A percentile compares a stretch with the other conserved stretches of the same genome.
Conservation (phyloP, 2,888 invertebrate species). For the Bugulina stolonifera region DNA sequence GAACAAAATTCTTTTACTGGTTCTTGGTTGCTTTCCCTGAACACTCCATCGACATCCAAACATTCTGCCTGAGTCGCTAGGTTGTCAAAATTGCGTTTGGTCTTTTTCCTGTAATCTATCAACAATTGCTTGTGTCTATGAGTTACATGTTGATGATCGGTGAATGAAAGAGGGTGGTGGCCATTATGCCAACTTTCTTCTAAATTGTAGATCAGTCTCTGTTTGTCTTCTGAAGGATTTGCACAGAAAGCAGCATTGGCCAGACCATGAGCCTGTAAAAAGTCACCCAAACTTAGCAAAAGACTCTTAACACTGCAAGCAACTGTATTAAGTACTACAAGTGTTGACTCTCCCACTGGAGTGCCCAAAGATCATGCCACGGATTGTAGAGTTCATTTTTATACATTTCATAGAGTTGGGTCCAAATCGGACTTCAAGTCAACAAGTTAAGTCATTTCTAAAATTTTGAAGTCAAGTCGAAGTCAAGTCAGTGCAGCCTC, state of each 20-base stretch:
- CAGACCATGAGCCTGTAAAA: not conserved
- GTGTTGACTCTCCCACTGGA: no score
- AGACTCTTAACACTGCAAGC: no score
- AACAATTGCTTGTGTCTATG: not conserved
- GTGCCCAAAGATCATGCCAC: no score
- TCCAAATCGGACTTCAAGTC: no score
- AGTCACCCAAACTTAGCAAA: no score
- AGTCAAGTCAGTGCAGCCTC: no score
- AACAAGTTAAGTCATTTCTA: no score
- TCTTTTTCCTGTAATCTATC: not conserved
- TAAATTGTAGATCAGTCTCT: not conserved
- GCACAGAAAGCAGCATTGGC: not conserved
- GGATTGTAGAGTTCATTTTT: no score
- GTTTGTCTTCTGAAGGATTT: not conserved
- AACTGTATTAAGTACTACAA: no score
- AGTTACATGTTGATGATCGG: not conserved
- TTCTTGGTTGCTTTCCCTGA: not conserved
- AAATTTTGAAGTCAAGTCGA: no score
- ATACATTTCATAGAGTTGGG: no score
- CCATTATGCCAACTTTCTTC: not conserved
- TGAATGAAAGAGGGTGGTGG: not conserved
- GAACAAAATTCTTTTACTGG: not conserved
- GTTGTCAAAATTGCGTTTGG: not conserved
- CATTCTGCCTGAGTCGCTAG: not conserved
- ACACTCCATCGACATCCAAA: not conserved